A percentile compares a stretch with the other conserved stretches of the same genome.
phyloP scores from a whole-genome alignment of 2,797 vertebrate genomes.

The Poliocrania exsul region DNA sequence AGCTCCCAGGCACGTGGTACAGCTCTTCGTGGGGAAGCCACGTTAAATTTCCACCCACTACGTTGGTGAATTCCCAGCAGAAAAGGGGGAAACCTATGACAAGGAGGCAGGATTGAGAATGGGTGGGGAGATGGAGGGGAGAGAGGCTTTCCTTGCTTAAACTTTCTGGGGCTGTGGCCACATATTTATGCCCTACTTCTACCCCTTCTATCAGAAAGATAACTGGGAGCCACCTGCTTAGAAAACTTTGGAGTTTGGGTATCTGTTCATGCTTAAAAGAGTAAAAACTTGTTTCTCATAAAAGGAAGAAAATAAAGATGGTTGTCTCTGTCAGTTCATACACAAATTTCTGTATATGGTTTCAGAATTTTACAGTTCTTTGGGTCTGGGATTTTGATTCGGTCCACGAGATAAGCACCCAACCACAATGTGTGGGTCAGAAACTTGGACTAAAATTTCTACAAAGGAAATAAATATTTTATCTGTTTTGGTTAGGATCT shows the following conservation, averaged over 20 bases:
- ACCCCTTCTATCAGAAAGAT: background rate
- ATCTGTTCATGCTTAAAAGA: background rate
- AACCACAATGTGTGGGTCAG: background rate
- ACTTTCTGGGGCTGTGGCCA: no score
- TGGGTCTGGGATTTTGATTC: background rate
- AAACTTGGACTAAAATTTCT: background rate
- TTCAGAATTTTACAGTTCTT: background rate
- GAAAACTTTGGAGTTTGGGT: background rate
- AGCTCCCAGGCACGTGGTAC: background rate
- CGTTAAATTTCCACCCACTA: background rate
- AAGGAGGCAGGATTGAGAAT: background rate
- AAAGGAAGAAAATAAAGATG: background rate
- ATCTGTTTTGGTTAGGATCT: background rate
- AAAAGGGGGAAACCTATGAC: background rate
- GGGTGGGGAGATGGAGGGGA: background rate
- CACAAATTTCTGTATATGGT: background rate
- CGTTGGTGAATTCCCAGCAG: background rate
- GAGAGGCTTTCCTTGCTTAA: background rate
- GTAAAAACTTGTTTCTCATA: background rate
- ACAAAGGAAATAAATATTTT: background rate
- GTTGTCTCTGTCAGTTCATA: background rate
- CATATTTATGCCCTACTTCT: rapidly evolving
- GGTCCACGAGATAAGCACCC: background rate
- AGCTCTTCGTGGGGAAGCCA: background rate
- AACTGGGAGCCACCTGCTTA: background rate